Conservation (phyloP, 2,797 vertebrate species). For the Tadarida brasiliensis region DNA sequence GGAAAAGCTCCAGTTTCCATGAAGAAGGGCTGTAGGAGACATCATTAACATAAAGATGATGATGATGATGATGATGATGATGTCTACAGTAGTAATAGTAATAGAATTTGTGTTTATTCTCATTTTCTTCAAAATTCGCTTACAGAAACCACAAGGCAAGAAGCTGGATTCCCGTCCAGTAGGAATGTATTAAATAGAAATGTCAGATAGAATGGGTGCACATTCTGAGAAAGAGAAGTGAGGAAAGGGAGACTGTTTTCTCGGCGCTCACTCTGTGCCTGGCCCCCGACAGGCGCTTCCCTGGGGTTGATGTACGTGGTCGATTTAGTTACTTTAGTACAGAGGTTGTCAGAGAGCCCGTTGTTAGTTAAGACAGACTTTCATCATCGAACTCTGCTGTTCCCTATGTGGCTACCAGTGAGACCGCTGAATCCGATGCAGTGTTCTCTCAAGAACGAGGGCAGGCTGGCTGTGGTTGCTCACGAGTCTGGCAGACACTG, state of each 20-base stretch:
- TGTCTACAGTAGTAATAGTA: fast-evolving
- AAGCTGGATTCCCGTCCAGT: neutral
- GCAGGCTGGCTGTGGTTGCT: fast-evolving
- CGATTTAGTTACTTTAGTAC: neutral
- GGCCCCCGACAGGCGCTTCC: neutral
- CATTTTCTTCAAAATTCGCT: neutral
- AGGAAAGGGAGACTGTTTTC: too few relatives aligned
- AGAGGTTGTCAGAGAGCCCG: neutral
- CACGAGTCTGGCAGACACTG: fast-evolving
- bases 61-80: neutral
- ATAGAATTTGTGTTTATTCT: neutral
- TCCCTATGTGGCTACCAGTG: fast-evolving
- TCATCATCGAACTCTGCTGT: neutral
- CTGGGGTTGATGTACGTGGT: neutral
- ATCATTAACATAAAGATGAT: neutral
- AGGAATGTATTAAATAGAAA: neutral
- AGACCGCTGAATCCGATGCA: fast-evolving
- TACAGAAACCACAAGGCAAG: neutral
- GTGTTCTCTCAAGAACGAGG: fast-evolving
- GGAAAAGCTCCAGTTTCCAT: neutral
- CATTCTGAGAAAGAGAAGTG: neutral
- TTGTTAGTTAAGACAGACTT: neutral
- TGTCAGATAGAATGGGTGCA: neutral
- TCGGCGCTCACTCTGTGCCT: neutral
- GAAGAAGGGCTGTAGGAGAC: neutral